Evolutionary conservation across 2,797 vertebrate species (phyloP).

Genomic region (Antennarius maculatus): DNA sequence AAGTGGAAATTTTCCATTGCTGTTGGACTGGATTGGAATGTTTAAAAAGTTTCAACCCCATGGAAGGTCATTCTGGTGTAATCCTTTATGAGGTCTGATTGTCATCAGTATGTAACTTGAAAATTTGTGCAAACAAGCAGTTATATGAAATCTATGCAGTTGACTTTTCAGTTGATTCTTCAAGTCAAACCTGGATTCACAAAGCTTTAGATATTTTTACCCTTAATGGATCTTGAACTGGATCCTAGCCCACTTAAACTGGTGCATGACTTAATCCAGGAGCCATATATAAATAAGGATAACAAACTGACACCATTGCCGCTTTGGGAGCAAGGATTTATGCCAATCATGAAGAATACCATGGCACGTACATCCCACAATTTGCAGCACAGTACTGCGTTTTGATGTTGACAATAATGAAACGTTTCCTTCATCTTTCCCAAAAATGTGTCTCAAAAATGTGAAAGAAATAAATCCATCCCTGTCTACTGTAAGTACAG

Average conservation of each 20-base stretch:
- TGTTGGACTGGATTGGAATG: constrained; percentile 8
- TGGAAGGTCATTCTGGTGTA: not conserved
- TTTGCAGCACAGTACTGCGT: not conserved
- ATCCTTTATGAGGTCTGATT: not conserved
- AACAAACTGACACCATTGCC: not conserved
- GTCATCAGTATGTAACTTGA: not conserved
- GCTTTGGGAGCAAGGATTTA: too few relatives aligned
- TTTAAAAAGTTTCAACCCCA: not conserved
- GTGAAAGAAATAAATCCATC: not conserved
- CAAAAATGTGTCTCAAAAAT: not conserved
- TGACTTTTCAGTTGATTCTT: too few relatives aligned
- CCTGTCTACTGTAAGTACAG: not conserved
- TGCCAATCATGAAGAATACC: too few relatives aligned
- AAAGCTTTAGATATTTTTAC: not conserved
- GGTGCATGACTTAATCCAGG: not conserved
- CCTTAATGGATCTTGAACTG: not conserved
- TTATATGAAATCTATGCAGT: not conserved
- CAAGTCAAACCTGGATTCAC: not conserved
- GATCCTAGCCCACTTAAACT: not conserved
- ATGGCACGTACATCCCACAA: too few relatives aligned
- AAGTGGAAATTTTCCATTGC: constrained; percentile 13
- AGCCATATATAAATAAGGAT: not conserved
- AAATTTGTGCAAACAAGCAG: not conserved
- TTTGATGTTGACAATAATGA: too few relatives aligned
- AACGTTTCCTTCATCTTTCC: too few relatives aligned